These are phyloP conservation scores for Pitangus sulphuratus DNA, from an alignment of 2,797 vertebrate genomes.

Conservation along the genomic window DNA sequence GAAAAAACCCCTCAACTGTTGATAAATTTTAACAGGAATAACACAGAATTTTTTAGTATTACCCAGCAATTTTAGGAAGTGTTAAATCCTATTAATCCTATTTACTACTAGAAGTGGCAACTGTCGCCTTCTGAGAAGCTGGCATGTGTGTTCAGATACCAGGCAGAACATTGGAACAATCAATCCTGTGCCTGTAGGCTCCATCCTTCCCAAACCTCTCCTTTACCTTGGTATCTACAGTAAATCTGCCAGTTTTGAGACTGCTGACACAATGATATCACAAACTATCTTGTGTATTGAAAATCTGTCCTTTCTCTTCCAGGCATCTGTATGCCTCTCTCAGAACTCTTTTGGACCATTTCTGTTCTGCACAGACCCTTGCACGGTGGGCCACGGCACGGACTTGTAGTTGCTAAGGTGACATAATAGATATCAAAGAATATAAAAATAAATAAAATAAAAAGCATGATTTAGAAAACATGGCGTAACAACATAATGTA, in stretches of 20 bases:
- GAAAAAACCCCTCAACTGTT: background rate
- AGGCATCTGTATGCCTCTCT: background rate
- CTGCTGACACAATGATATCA: background rate
- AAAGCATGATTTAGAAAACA: background rate
- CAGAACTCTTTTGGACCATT: background rate
- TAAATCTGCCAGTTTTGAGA: background rate
- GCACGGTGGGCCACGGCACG: background rate
- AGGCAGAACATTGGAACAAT: background rate
- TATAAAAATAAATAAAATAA: background rate
- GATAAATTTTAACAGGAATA: background rate
- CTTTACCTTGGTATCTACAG: background rate
- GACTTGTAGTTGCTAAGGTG: conserved; percentile 13
- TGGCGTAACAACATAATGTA: background rate
- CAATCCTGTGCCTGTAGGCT: background rate
- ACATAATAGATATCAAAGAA: background rate
- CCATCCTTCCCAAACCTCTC: background rate
- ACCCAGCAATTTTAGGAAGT: background rate
- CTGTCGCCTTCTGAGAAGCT: background rate
- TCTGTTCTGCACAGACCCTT: background rate
- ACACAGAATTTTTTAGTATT: background rate
- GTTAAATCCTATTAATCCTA: background rate
- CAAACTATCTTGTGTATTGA: background rate
- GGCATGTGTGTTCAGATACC: background rate
- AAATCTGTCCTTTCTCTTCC: background rate
- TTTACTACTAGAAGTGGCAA: background rate